Percentiles rank a stretch among this genome's conserved stretches.
Conservation (phyloP, 2,888 invertebrate species). For the Tenthredo scrophulariae region DNA sequence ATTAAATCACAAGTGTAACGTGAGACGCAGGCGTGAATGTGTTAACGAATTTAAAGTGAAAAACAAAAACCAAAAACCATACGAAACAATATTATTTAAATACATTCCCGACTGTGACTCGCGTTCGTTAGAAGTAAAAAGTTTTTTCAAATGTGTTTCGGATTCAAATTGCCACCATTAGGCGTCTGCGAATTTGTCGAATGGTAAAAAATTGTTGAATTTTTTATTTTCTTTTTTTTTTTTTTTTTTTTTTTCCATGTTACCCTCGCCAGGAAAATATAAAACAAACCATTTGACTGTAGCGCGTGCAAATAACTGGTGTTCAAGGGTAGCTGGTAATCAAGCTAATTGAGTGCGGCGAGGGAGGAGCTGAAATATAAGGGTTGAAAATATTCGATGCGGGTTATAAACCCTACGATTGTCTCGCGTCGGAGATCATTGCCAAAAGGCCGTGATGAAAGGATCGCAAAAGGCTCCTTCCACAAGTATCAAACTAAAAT, state of each 20-base stretch:
- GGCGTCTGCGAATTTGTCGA: constrained; percentile 15
- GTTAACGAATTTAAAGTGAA: not conserved
- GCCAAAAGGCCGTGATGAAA: not conserved
- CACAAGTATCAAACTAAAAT: constrained; percentile 33
- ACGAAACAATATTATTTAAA: not conserved
- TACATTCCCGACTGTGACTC: not conserved
- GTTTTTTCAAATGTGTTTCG: constrained; percentile 30
- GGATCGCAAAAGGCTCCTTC: not conserved
- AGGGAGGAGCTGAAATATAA: constrained; percentile 45
- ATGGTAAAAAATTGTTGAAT: constrained; percentile 44
- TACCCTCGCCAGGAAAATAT: constrained; percentile 19
- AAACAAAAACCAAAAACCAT: not conserved
- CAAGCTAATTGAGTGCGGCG: constrained; percentile 56
- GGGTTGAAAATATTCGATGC: constrained; percentile 42
- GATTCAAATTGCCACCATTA: constrained; percentile 39
- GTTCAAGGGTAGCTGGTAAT: constrained; percentile 56
- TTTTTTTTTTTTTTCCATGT: not conserved
- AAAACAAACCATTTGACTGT: constrained; percentile 43
- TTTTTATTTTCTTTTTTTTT: not conserved
- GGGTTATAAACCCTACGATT: constrained; percentile 51
- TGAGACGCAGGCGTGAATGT: not conserved
- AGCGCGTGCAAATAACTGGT: constrained; percentile 57
- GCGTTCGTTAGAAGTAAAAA: constrained; percentile 21
- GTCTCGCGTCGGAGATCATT: constrained; percentile 35
- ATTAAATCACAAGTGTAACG: not conserved